Conservation (phyloP, 2,797 vertebrate genomes). For the Sebastes cheni region DNA sequence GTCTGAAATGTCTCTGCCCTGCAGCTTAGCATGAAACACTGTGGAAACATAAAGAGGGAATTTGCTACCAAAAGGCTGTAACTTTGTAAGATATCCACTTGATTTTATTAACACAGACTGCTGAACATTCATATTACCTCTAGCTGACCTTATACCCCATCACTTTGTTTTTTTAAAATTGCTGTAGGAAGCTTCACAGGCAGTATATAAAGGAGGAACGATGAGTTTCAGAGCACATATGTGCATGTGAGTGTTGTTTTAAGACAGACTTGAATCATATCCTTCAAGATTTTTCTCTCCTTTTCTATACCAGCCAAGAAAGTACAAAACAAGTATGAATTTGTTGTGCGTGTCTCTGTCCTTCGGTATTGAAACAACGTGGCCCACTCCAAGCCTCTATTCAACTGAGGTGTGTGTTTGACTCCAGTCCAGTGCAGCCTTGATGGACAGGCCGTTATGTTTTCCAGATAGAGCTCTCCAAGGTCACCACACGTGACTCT, state of each 20-base stretch:
- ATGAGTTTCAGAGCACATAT: neutral
- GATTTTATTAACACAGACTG: neutral
- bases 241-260: neutral
- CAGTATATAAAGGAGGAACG: neutral
- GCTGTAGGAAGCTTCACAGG: neutral
- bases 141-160: neutral
- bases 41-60: constrained; percentile 3
- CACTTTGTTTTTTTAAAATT: neutral
- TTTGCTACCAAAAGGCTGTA: neutral
- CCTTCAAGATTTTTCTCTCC: neutral
- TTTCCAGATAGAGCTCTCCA: constrained; percentile 40
- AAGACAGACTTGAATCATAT: neutral
- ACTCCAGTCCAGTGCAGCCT: constrained; percentile 3
- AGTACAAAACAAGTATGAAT: neutral
- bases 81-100: neutral
- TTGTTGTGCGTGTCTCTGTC: neutral
- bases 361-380: neutral
- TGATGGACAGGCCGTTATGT: neutral
- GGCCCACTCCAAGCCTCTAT: neutral
- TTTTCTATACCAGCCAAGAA: neutral
- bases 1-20: neutral
- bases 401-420: neutral
- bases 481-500: constrained; percentile 52
- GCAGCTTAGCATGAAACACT: neutral
- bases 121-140: neutral